Evolutionary conservation across 2,888 invertebrate species (phyloP), one percentile per base, ranked within the genome.

Genomic region (Copidosoma aretas): DNA sequence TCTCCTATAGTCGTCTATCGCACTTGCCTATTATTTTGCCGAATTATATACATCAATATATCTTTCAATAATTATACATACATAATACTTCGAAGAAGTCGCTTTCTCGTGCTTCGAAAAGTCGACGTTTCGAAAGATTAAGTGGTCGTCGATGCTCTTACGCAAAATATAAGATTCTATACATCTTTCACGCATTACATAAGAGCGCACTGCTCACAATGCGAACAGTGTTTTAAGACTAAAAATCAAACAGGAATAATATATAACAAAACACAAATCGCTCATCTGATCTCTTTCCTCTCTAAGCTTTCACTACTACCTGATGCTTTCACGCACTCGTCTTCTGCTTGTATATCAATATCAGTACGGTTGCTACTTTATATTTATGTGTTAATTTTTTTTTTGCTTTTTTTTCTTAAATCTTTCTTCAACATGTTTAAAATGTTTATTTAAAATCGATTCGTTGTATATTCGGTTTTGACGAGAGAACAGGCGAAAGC

Each of bases 391-490:
- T 24, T 54, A 32, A 46, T 64, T 58, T 14, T 22, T 64, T 52
- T 61, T 61, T 24, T 46, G 57, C 10, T 52, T 52, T 57, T 39
- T 54, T 32, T 43, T 41, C 46, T 53, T 39, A 46, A 24, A 58
- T 25, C 52, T 32, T 51, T 24, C 32, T n/a, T 21, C 52, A 19
- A 24, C 14, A 15, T 22, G 19, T 39, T 62, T 67, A 56, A 32
- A 32, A 32, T 56, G n/a, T 32, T 17, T 51, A 12, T n/a, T 57
- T 71, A 77, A 78, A 79, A 81, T 81, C 79, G 80, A 81, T 82
- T 83, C 83, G 83, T 83, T 83, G 83, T 83, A 82, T 83, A 81
- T 81, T 81, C 81, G 80, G 43, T 46, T 80, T 82, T 80, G 80
- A 77, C 79, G 82, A 46, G 43, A 78, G 81, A 81, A 79, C 76